Conservation (phyloP, 1,140 invertebrate genomes). For the Halesus radiatus region DNA sequence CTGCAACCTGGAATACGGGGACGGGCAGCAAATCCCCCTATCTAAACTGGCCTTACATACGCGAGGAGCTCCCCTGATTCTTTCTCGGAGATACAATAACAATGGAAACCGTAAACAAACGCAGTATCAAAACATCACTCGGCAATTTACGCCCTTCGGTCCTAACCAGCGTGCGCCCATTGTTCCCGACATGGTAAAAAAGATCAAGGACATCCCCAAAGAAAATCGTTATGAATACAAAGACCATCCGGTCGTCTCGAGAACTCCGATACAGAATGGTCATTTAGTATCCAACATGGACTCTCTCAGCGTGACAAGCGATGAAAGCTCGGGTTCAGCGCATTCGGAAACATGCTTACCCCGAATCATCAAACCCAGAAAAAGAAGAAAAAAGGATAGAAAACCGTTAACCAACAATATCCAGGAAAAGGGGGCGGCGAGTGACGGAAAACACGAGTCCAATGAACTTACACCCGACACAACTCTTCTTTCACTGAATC, state of each 20-base stretch:
- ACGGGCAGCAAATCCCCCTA: conserved; percentile 67
- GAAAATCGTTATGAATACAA: conserved; percentile 53
- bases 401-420: conserved; percentile 72
- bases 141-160: conserved; percentile 61
- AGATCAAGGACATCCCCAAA: conserved; percentile 50
- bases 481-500: background rate
- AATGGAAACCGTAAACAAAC: conserved; percentile 59
- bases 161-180: conserved; percentile 61
- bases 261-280: conserved; percentile 52
- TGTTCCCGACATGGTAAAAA: conserved; percentile 60
- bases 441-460: conserved; percentile 29
- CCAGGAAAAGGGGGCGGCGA: background rate
- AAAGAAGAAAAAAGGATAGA: conserved; percentile 89
- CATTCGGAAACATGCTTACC: conserved; percentile 85
- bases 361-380: conserved; percentile 89
- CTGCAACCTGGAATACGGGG: conserved; percentile 65
- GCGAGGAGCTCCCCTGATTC: conserved; percentile 82
- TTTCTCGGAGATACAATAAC: conserved; percentile 69
- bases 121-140: conserved; percentile 56
- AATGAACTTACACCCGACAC: background rate
- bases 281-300: conserved; percentile 70
- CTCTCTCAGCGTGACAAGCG: conserved; percentile 79
- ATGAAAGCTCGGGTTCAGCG: conserved; percentile 80
- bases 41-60: conserved; percentile 80
- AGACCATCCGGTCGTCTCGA: conserved; percentile 42